Conservation (phyloP, 2,888 invertebrate genomes). For the Drosophila neonasuta region DNA sequence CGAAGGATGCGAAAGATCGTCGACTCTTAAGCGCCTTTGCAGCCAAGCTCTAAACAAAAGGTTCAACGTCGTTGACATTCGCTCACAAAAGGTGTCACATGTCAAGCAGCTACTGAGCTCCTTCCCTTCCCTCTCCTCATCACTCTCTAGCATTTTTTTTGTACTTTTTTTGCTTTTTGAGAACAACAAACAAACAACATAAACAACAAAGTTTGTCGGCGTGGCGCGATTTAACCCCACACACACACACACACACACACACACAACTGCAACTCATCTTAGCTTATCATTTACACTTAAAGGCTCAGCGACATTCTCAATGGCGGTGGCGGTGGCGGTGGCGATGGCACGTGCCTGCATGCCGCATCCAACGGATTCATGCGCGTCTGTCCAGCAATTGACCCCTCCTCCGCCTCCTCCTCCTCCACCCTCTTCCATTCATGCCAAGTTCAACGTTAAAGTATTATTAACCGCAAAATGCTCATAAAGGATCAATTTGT, state of each 20-base stretch:
- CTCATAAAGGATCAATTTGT: conserved; percentile 77
- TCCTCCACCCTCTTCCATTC: too few relatives aligned
- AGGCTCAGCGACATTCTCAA: conserved; percentile 61
- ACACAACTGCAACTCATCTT: background rate
- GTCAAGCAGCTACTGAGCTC: conserved; percentile 59
- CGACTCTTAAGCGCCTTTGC: conserved; percentile 53
- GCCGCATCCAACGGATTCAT: conserved; percentile 50
- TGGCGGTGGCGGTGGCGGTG: conserved; percentile 12
- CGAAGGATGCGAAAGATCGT: conserved; percentile 36
- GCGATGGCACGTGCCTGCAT: conserved; percentile 70
- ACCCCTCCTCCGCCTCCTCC: conserved; percentile 5
- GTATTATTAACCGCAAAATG: conserved; percentile 78
- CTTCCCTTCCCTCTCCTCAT: background rate
- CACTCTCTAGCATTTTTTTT: background rate
- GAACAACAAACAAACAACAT: conserved; percentile 44
- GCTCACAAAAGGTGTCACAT: conserved; percentile 71
- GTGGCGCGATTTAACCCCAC: conserved; percentile 50
- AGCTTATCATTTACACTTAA: conserved; percentile 79
- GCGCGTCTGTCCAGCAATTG: conserved; percentile 16
- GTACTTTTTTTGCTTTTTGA: background rate
- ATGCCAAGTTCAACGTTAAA: conserved; percentile 25
- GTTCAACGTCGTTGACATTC: conserved; percentile 48
- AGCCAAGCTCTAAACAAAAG: conserved; percentile 38
- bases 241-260: background rate
- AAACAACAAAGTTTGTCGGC: conserved; percentile 33